These are phyloP conservation scores for Orthochromis malagaraziensis DNA, from an alignment of 2,113 vertebrate species.

Conservation along the genomic window DNA sequence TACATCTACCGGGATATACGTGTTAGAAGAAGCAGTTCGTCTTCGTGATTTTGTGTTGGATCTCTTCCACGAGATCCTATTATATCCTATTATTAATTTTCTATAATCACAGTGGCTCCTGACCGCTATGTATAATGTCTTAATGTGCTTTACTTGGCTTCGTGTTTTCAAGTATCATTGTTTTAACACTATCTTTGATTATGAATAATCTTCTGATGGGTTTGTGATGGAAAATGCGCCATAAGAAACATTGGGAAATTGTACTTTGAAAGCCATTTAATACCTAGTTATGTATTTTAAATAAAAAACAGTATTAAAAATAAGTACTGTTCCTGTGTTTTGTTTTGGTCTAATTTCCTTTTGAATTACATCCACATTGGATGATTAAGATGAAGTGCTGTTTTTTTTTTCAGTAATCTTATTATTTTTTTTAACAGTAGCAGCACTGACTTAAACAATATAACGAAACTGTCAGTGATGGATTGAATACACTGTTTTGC, in stretches of 20 bases:
- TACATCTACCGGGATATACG: not conserved
- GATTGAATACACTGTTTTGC: not conserved
- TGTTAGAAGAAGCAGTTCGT: not conserved
- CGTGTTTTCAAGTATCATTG: not conserved
- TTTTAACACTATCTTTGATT: not conserved
- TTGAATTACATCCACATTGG: not conserved
- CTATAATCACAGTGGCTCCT: not conserved
- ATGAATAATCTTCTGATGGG: not conserved
- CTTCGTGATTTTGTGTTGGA: not conserved
- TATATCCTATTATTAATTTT: not conserved
- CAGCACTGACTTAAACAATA: not conserved
- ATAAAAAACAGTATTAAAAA: not conserved
- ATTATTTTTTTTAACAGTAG: not conserved
- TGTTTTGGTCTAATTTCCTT: not conserved
- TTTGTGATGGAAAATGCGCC: not conserved
- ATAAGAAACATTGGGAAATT: not conserved
- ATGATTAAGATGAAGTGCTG: not conserved
- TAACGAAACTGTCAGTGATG: not conserved
- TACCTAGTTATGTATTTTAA: not conserved
- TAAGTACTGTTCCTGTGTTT: not conserved
- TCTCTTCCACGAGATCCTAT: not conserved
- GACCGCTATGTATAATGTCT: not conserved
- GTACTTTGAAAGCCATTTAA: not conserved
- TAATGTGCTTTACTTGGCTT: not conserved
- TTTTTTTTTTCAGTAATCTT: not conserved